Conservation (phyloP, 2,797 vertebrate species). For the Apodemus agrarius region DNA sequence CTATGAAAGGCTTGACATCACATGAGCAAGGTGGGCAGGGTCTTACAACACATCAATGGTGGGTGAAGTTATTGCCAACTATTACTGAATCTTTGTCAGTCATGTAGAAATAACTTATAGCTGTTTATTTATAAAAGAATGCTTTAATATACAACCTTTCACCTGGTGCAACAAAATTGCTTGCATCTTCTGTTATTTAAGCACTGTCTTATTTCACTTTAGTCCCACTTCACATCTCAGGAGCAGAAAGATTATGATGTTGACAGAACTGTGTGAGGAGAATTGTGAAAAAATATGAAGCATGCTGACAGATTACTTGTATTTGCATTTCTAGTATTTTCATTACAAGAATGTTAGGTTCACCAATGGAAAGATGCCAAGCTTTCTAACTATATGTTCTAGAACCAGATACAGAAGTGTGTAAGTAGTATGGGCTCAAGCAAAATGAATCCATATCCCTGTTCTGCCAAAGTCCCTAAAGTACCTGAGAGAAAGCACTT, state of each 20-base stretch:
- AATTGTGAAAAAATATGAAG: background rate
- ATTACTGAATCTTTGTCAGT: background rate
- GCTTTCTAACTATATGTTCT: background rate
- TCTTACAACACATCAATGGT: background rate
- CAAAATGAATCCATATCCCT: background rate
- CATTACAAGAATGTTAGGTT: background rate
- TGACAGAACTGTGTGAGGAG: background rate
- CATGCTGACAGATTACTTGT: background rate
- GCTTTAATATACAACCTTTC: background rate
- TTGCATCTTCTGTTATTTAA: background rate
- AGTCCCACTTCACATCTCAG: background rate
- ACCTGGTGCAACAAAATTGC: background rate
- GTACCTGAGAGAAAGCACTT: background rate
- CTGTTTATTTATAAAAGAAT: background rate
- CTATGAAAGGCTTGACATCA: background rate
- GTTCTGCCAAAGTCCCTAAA: background rate
- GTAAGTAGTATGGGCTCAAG: background rate
- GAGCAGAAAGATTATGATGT: background rate
- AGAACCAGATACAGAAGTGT: background rate
- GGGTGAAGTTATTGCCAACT: background rate
- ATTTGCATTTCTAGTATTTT: background rate
- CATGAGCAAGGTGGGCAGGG: no score
- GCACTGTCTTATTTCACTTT: background rate
- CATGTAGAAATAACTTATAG: background rate
- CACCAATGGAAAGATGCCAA: background rate